Percentiles rank a stretch among this genome's conserved stretches.
Evolutionary conservation across 2,797 vertebrate species (phyloP).

Genomic region (Myripristis jacobus): DNA sequence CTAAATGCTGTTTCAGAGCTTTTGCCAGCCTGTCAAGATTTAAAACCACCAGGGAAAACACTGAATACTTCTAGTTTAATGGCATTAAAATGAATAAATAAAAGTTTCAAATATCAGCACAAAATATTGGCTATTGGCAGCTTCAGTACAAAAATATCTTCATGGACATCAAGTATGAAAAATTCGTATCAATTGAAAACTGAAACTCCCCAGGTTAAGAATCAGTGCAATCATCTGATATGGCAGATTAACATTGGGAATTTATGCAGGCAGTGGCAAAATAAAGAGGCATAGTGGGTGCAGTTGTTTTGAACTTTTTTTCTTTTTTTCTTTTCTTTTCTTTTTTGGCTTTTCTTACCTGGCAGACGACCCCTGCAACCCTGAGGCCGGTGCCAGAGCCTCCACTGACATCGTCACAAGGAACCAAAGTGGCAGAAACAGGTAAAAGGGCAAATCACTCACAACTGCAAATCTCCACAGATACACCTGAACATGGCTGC

Average conservation of each 20-base stretch:
- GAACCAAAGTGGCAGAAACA: slow-evolving; percentile 34
- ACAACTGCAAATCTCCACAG: not conserved
- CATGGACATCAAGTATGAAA: too few relatives aligned
- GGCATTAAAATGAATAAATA: too few relatives aligned
- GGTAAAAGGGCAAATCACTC: slow-evolving; percentile 49
- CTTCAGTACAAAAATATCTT: too few relatives aligned
- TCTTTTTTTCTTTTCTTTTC: not conserved
- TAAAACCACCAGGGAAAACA: too few relatives aligned
- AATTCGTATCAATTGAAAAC: too few relatives aligned
- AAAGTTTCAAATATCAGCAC: too few relatives aligned
- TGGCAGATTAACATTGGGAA: not conserved
- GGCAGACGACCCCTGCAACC: slow-evolving; percentile 63
- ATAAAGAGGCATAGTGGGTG: not conserved
- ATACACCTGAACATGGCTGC: slow-evolving; percentile 1
- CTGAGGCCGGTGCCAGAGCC: slow-evolving; percentile 69
- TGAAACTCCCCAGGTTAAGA: too few relatives aligned
- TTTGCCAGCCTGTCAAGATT: too few relatives aligned
- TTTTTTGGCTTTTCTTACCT: not conserved
- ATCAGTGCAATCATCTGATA: not conserved
- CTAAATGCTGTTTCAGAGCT: too few relatives aligned
- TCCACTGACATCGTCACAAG: slow-evolving; percentile 55
- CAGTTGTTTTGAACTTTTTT: not conserved
- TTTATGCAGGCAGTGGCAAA: not conserved
- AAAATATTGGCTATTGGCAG: too few relatives aligned
- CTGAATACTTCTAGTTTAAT: too few relatives aligned